These are phyloP conservation scores for Idris sp. DNA, from an alignment of 1,140 invertebrate genomes.

Conservation along the genomic window DNA sequence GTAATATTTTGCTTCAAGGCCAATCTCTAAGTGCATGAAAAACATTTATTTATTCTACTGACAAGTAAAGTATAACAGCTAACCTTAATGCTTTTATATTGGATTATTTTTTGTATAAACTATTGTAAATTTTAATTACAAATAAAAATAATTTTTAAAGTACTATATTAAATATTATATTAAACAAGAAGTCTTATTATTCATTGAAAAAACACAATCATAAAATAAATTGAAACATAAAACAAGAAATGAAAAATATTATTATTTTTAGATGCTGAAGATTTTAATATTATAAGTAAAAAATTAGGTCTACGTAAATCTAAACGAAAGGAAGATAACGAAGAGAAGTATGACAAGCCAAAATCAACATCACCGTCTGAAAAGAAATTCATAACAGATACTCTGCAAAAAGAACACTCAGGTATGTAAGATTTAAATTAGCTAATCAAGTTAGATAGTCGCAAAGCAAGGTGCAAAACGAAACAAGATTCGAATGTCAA, in stretches of 20 bases:
- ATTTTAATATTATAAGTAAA: conserved; percentile 74
- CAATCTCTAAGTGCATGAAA: conserved; percentile 6
- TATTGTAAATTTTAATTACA: background rate
- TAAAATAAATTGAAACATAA: too few species aligned
- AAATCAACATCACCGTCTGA: conserved; percentile 72
- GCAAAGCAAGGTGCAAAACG: conserved; percentile 67
- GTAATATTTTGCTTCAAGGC: conserved; percentile 5
- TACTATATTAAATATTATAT: too few species aligned
- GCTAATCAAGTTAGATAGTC: conserved; percentile 8
- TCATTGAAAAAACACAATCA: too few species aligned
- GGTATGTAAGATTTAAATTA: conserved; percentile 66
- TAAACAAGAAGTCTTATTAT: too few species aligned
- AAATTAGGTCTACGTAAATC: conserved; percentile 71
- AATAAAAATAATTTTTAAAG: conserved; percentile 1
- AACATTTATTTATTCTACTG: background rate
- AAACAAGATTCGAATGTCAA: conserved; percentile 41
- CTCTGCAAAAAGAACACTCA: conserved; percentile 72
- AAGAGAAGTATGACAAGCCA: conserved; percentile 73
- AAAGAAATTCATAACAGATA: conserved; percentile 74
- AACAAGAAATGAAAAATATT: too few species aligned
- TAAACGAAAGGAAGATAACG: conserved; percentile 70
- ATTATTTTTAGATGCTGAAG: conserved; percentile 68
- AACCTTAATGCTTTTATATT: background rate
- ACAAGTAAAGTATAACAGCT: conserved; percentile 14
- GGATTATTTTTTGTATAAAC: background rate